A percentile compares a stretch with the other conserved stretches of the same genome.
Conservation (phyloP, 2,888 invertebrate species). For the Cheilosia vernalis region DNA sequence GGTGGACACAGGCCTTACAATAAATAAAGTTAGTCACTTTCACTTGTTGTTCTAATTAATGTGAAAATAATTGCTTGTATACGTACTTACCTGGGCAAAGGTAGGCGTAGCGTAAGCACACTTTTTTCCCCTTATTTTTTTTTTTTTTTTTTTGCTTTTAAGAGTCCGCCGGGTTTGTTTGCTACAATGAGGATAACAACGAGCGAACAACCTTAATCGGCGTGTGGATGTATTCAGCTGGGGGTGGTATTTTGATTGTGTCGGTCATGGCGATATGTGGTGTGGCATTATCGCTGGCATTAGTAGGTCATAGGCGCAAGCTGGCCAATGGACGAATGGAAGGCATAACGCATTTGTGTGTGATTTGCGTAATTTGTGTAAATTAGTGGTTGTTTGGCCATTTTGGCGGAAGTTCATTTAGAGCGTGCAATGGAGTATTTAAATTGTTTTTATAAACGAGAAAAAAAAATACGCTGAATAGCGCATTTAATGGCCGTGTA, state of each 20-base stretch:
- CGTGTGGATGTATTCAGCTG: slow-evolving; percentile 7
- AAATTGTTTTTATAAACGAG: slow-evolving; percentile 22
- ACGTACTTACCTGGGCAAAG: slow-evolving; percentile 8
- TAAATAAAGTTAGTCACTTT: slow-evolving; percentile 55
- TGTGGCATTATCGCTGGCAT: slow-evolving; percentile 32
- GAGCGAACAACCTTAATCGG: slow-evolving; percentile 46
- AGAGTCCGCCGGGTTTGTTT: slow-evolving; percentile 14
- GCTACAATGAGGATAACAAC: slow-evolving; percentile 34
- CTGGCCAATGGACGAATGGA: slow-evolving; percentile 1
- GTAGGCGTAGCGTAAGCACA: slow-evolving; percentile 9
- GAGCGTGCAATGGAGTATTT: slow-evolving; percentile 40
- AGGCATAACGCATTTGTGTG: slow-evolving; percentile 24
- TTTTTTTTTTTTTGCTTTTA: background rate
- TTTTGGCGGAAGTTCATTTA: slow-evolving; percentile 51
- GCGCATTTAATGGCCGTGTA: slow-evolving; percentile 2
- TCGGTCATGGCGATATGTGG: slow-evolving; percentile 20
- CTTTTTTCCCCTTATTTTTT: background rate
- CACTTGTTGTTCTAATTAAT: slow-evolving; percentile 64
- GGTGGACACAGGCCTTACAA: slow-evolving; percentile 30
- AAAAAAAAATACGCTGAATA: background rate
- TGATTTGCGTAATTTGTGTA: slow-evolving; percentile 55
- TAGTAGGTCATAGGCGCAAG: slow-evolving; percentile 52
- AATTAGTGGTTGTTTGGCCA: slow-evolving; percentile 45
- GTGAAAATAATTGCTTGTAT: slow-evolving; percentile 48
- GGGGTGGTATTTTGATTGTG: slow-evolving; percentile 49